Evolutionary conservation across 2,888 invertebrate genomes (phyloP).

Genomic region (Tricholauxania praeusta): DNA sequence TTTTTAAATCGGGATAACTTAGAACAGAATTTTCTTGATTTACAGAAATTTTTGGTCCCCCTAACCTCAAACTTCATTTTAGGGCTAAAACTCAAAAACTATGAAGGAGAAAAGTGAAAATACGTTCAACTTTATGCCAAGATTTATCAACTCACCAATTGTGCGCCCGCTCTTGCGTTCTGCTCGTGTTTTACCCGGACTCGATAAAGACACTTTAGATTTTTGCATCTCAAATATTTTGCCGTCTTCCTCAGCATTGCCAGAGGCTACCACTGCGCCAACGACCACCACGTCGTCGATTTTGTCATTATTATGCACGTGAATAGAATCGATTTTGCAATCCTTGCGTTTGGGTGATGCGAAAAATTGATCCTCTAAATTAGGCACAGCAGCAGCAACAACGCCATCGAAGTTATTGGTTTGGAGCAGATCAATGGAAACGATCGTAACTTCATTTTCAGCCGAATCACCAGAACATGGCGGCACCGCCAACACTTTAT

Average conservation of each 20-base stretch:
- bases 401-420: slow-evolving; percentile 28
- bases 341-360: slow-evolving; percentile 69
- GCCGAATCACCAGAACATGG: slow-evolving; percentile 19
- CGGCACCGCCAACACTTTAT: slow-evolving; percentile 40
- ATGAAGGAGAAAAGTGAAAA: too few species aligned
- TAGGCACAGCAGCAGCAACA: slow-evolving; percentile 43
- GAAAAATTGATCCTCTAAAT: slow-evolving; percentile 65
- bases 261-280: slow-evolving; percentile 1
- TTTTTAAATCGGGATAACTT: too few species aligned
- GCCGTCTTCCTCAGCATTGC: slow-evolving; percentile 18
- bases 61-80: too few species aligned
- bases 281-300: slow-evolving; percentile 25
- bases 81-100: too few species aligned
- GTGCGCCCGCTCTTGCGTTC: slow-evolving; percentile 51
- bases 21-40: too few species aligned
- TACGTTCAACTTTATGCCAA: too few species aligned
- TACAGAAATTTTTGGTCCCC: too few species aligned
- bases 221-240: not conserved
- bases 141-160: slow-evolving; percentile 53
- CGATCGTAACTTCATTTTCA: too few species aligned
- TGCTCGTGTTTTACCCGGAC: slow-evolving; percentile 38
- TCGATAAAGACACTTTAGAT: slow-evolving; percentile 8
- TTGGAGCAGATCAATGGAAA: slow-evolving; percentile 21
- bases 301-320: slow-evolving; percentile 10
- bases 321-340: slow-evolving; percentile 59